These are phyloP conservation scores for Neosalanx taihuensis DNA, from an alignment of 2,797 vertebrate genomes.

Conservation along the genomic window DNA sequence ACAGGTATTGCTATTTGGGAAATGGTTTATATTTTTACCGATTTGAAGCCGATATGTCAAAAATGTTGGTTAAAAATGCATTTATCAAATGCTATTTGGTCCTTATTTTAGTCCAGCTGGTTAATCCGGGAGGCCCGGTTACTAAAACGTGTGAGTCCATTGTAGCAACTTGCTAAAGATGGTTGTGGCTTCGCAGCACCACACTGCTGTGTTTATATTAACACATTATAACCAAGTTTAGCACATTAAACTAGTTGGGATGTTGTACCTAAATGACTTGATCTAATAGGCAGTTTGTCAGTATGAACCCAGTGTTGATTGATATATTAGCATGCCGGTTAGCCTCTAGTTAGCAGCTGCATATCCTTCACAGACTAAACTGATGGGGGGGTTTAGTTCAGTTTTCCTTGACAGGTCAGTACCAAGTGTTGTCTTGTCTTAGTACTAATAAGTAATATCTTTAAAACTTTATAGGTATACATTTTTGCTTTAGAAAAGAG, in stretches of 20 bases:
- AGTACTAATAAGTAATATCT: not conserved
- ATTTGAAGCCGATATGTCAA: too few species aligned
- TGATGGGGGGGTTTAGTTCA: not conserved
- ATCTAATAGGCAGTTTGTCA: not conserved
- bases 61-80: not conserved
- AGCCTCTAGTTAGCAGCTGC: constrained; percentile 3
- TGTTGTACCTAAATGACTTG: not conserved
- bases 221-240: not conserved
- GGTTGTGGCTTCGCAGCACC: not conserved
- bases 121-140: not conserved
- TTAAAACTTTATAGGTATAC: too few species aligned
- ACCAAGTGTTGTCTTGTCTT: not conserved
- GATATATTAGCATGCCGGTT: not conserved
- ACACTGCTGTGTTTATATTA: not conserved
- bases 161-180: not conserved
- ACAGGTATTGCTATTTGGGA: too few species aligned
- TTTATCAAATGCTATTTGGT: not conserved
- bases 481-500: too few species aligned
- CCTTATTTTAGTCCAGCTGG: not conserved
- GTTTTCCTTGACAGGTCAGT: not conserved
- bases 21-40: too few species aligned
- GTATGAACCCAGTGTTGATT: not conserved
- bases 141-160: not conserved
- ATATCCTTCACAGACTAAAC: not conserved
- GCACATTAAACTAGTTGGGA: not conserved